These are phyloP conservation scores for Pollenia amentaria DNA, from an alignment of 2,888 invertebrate genomes.

Conservation along the genomic window DNA sequence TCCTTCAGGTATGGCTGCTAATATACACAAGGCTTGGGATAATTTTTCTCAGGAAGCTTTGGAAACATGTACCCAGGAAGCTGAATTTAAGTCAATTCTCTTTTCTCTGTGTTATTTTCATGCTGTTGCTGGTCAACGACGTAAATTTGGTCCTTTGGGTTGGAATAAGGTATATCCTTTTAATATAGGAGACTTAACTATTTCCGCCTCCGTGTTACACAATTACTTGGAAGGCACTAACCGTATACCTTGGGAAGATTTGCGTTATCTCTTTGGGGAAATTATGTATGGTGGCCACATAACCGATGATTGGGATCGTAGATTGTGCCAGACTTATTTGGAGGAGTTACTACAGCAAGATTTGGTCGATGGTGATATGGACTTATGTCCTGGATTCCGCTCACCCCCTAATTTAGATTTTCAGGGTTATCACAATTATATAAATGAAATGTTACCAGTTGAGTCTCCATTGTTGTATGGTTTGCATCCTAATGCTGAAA, in stretches of 20 bases:
- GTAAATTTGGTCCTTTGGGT: constrained; percentile 97
- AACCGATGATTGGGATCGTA: constrained; percentile 97
- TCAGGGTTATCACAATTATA: constrained; percentile 93
- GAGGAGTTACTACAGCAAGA: constrained; percentile 95
- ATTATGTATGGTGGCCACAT: constrained; percentile 99
- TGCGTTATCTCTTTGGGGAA: constrained; percentile 97
- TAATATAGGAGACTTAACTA: constrained; percentile 94
- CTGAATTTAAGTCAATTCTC: constrained; percentile 95
- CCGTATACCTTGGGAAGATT: constrained; percentile 97
- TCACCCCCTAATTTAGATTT: constrained; percentile 96
- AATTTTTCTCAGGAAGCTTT: constrained; percentile 96
- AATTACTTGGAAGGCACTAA: constrained; percentile 96
- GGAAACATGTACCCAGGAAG: constrained; percentile 96
- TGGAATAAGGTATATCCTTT: constrained; percentile 94
- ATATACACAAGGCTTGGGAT: constrained; percentile 96
- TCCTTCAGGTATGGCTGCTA: constrained; percentile 97
- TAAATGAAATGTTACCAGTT: constrained; percentile 93
- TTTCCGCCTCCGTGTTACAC: constrained; percentile 94
- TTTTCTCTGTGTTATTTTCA: constrained; percentile 98
- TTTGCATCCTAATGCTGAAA: constrained; percentile 97
- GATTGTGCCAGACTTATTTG: constrained; percentile 94
- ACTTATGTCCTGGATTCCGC: constrained; percentile 93
- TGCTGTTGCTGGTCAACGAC: constrained; percentile 95
- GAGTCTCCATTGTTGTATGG: constrained; percentile 97
- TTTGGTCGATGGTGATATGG: constrained; percentile 93